These are phyloP conservation scores for Iguana delicatissima DNA, from an alignment of 2,797 vertebrate species.

Conservation along the genomic window DNA sequence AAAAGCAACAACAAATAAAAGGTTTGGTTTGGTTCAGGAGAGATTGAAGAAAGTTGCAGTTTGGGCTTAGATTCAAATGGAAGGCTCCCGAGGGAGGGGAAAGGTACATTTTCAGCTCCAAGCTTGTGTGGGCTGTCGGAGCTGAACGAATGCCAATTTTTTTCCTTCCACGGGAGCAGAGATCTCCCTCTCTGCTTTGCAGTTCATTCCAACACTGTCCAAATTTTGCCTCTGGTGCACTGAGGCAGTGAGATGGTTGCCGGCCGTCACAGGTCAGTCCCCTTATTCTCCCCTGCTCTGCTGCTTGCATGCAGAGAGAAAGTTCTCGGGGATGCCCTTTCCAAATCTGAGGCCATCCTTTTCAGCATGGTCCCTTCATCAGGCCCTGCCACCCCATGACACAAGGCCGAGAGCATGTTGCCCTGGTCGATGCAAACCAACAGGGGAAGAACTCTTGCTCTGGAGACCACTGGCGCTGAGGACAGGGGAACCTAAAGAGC, in stretches of 20 bases:
- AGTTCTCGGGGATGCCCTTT: neutral
- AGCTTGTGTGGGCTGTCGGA: too few species aligned
- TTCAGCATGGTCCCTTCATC: too few species aligned
- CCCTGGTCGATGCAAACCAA: accelerated
- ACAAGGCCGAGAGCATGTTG: neutral
- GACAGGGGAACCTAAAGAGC: too few species aligned
- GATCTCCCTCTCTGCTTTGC: neutral
- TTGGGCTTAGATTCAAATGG: too few species aligned
- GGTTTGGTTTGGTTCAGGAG: neutral
- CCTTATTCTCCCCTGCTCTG: neutral
- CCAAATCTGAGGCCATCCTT: neutral
- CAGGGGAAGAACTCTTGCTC: neutral
- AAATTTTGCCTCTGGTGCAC: neutral
- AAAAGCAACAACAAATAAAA: neutral
- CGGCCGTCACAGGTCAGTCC: too few species aligned
- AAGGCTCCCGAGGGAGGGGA: too few species aligned
- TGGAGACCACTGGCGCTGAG: neutral
- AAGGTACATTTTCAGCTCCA: neutral
- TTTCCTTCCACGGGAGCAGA: neutral
- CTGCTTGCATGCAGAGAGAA: neutral
- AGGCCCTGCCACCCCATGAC: too few species aligned
- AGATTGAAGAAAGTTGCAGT: neutral
- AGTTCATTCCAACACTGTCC: neutral
- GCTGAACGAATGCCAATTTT: neutral
- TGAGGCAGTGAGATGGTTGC: neutral